These are phyloP conservation scores for Peromyscus californicus DNA, from an alignment of 2,113 vertebrate genomes.

Conservation along the genomic window DNA sequence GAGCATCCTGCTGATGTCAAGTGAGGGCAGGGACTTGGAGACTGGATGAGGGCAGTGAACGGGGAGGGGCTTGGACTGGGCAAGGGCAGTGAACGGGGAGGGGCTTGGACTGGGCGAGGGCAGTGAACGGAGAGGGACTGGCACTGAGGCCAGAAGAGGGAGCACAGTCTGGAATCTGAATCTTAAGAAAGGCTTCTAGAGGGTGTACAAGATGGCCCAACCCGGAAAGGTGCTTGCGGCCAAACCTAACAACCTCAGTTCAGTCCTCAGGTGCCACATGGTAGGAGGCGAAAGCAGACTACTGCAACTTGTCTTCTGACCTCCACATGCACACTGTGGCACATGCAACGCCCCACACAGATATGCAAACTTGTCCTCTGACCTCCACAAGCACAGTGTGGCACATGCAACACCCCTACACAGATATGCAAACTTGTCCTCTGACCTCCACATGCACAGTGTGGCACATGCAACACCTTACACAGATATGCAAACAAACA, in stretches of 20 bases:
- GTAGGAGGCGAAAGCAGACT: background rate
- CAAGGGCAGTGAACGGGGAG: too few species aligned
- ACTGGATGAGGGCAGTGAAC: too few species aligned
- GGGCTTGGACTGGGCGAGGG: too few species aligned
- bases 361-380: background rate
- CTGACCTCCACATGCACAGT: too few species aligned
- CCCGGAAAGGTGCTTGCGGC: too few species aligned
- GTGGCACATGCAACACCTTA: background rate
- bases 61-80: too few species aligned
- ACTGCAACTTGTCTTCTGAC: background rate
- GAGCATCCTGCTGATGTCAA: conserved; percentile 50
- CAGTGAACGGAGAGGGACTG: background rate
- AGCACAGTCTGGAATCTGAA: background rate
- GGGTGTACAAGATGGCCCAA: background rate
- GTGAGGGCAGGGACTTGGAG: background rate
- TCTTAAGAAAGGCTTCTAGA: background rate
- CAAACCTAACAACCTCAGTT: background rate
- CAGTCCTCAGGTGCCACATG: background rate
- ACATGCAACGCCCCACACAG: accelerated
- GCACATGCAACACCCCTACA: too few species aligned
- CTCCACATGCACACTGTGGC: background rate
- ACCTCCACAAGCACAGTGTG: too few species aligned
- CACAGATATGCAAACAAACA: background rate
- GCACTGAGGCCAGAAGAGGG: background rate
- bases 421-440: background rate